Conservation (phyloP, 2,113 vertebrate species). For the Melanostigma gelatinosum region DNA sequence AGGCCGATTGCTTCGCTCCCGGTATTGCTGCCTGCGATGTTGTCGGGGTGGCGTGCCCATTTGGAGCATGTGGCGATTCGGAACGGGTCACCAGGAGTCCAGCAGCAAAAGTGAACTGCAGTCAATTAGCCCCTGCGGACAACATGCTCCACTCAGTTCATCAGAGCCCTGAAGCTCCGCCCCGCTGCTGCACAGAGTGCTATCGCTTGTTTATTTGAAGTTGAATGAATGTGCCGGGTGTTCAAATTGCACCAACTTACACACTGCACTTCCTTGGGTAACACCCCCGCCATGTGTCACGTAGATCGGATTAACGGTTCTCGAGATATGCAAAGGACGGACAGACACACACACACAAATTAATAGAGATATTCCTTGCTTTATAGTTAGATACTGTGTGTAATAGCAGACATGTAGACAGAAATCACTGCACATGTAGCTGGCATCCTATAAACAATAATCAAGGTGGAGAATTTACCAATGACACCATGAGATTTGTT, state of each 20-base stretch:
- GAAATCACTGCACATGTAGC: neutral
- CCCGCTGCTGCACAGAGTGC: no score
- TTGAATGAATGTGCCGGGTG: no score
- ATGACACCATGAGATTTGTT: neutral
- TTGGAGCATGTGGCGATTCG: neutral
- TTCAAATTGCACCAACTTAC: no score
- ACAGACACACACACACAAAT: neutral
- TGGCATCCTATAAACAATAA: neutral
- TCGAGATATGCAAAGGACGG: no score
- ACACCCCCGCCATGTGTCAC: no score
- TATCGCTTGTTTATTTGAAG: no score
- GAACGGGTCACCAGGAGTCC: neutral
- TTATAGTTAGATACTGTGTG: neutral
- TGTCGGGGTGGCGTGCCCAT: neutral
- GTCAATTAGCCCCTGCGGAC: no score
- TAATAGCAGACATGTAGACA: constrained; percentile 13
- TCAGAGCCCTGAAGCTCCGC: no score
- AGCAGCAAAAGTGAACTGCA: neutral
- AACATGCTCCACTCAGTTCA: no score
- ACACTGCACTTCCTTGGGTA: no score
- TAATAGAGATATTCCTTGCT: neutral
- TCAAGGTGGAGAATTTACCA: constrained; percentile 12
- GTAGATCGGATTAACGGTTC: no score
- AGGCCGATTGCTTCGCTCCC: neutral
- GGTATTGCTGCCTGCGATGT: neutral